A percentile compares a stretch with the other conserved stretches of the same genome.
phyloP scores from a whole-genome alignment of 2,888 invertebrate species.

The Parnassius smintheus region DNA sequence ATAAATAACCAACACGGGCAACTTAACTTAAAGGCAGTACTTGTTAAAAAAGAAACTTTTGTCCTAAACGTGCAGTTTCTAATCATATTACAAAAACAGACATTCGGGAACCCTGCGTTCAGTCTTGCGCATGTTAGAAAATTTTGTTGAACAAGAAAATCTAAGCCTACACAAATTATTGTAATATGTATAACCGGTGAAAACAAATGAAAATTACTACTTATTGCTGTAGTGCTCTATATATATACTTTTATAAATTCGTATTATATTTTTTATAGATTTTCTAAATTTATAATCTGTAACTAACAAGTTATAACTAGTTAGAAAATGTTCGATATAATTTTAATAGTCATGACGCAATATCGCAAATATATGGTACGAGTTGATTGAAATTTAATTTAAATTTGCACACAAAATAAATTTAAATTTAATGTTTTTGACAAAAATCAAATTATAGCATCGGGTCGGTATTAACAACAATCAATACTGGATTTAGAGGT shows the following conservation, averaged over 20 bases:
- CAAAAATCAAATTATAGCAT: not conserved
- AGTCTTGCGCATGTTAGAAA: slow-evolving; percentile 43
- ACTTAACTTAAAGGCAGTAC: slow-evolving; percentile 48
- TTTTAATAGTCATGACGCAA: slow-evolving; percentile 21
- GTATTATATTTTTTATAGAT: slow-evolving; percentile 14
- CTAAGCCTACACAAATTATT: not conserved
- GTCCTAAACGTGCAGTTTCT: slow-evolving; percentile 41
- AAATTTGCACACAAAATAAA: not conserved
- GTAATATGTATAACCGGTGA: not conserved
- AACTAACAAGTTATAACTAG: slow-evolving; percentile 16
- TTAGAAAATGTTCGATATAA: slow-evolving; percentile 8
- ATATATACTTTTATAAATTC: slow-evolving; percentile 20
- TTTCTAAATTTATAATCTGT: slow-evolving; percentile 2
- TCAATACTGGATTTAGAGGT: slow-evolving; percentile 15
- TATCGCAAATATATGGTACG: slow-evolving; percentile 7
- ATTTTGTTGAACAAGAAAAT: not conserved
- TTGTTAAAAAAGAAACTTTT: slow-evolving; percentile 45
- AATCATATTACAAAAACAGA: slow-evolving; percentile 34
- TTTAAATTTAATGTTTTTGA: not conserved
- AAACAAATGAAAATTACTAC: slow-evolving; percentile 15
- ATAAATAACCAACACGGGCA: slow-evolving; percentile 53
- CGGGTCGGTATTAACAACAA: not conserved
- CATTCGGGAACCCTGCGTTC: slow-evolving; percentile 50
- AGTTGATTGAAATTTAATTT: not conserved
- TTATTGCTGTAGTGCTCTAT: slow-evolving; percentile 6